Percentiles rank a stretch among this genome's conserved stretches.
Evolutionary conservation across 2,113 vertebrate genomes (phyloP).

Genomic region (human (Homo sapiens)): DNA sequence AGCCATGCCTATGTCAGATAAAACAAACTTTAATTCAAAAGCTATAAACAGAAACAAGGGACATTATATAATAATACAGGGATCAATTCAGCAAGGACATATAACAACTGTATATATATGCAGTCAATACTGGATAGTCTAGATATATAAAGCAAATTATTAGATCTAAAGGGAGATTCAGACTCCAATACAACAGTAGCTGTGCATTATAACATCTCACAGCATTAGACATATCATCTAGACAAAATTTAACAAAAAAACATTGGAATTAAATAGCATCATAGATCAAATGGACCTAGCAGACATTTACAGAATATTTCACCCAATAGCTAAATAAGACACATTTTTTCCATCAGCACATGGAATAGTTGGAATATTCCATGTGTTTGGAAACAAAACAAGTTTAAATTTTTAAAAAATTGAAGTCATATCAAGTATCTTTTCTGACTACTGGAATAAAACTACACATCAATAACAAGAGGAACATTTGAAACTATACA

Average conservation of each 20-base stretch:
- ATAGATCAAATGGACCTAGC: neutral
- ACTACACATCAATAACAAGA: neutral
- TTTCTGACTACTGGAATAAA: neutral
- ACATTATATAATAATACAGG: too few species aligned
- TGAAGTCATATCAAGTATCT: neutral
- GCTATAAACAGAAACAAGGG: too few species aligned
- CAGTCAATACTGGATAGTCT: neutral
- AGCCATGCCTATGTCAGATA: too few species aligned
- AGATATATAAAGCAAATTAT: neutral
- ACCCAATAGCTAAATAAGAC: too few species aligned
- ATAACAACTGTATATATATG: neutral
- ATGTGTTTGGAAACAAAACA: neutral
- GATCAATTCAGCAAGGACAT: neutral
- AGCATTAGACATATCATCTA: neutral
- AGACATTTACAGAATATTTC: too few species aligned
- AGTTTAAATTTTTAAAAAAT: neutral
- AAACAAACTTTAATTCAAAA: too few species aligned
- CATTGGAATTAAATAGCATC: neutral
- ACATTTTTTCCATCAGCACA: too few species aligned
- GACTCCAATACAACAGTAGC: neutral
- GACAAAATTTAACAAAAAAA: neutral
- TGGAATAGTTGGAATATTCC: too few species aligned
- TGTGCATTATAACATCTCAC: neutral
- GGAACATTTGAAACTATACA: neutral
- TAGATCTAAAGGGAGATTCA: neutral